Percentiles rank a stretch among this genome's conserved stretches.
Conservation (phyloP, 2,113 vertebrate genomes). For the Oreamnos americanus region DNA sequence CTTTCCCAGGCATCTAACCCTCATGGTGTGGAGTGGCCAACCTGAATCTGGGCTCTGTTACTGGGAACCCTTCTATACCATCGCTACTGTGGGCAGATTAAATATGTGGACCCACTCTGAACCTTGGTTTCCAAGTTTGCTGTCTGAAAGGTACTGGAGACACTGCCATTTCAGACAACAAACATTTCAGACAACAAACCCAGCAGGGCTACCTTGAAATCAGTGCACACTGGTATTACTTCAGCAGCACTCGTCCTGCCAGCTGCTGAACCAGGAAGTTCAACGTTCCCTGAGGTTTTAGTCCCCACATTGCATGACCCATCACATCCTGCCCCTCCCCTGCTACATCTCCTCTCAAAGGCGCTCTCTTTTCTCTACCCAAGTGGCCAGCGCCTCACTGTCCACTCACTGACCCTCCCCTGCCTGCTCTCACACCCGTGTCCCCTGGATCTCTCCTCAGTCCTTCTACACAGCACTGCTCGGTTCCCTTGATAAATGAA, state of each 20-base stretch:
- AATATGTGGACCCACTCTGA: fast-evolving
- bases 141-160: background rate
- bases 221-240: fast-evolving
- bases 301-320: fast-evolving
- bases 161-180: background rate
- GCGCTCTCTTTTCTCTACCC: background rate
- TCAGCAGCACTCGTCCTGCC: background rate
- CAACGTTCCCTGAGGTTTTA: fast-evolving
- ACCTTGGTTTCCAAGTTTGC: background rate
- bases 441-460: background rate
- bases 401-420: background rate
- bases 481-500: background rate
- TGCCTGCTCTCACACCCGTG: background rate
- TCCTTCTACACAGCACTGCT: too few species aligned
- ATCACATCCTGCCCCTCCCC: background rate
- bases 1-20: background rate
- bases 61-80: background rate
- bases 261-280: background rate
- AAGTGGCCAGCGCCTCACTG: background rate
- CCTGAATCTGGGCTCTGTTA: background rate
- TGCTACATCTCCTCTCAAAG: background rate
- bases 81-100: fast-evolving
- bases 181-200: background rate
- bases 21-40: background rate
- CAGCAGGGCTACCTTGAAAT: background rate